Evolutionary conservation across 2,113 vertebrate genomes (phyloP).

Genomic region (Andinoacara biseriatus): DNA sequence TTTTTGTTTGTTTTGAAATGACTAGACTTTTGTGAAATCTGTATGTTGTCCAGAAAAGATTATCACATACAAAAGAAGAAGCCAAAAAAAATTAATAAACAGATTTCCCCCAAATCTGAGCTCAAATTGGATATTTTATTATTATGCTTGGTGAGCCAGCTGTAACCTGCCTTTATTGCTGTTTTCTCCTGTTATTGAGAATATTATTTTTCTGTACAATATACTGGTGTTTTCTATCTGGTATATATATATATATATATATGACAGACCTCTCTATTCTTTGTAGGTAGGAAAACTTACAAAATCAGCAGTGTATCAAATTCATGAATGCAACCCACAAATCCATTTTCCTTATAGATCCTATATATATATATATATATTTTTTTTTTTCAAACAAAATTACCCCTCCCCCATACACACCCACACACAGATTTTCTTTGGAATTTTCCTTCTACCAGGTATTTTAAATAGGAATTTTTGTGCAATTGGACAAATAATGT

Average conservation of each 20-base stretch:
- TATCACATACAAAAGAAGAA: slow-evolving; percentile 20
- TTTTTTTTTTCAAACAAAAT: background rate
- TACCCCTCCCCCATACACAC: background rate
- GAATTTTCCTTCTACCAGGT: background rate
- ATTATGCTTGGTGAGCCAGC: slow-evolving; percentile 46
- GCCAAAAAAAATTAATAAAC: slow-evolving; percentile 31
- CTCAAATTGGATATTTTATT: slow-evolving; percentile 39
- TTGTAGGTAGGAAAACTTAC: too few species aligned
- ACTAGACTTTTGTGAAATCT: slow-evolving; percentile 2
- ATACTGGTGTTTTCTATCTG: slow-evolving; percentile 1
- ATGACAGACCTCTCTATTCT: too few species aligned
- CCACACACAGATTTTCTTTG: background rate
- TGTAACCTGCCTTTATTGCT: slow-evolving; percentile 47
- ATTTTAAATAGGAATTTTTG: background rate
- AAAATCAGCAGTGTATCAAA: too few species aligned
- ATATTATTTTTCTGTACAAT: slow-evolving; percentile 4
- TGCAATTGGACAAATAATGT: background rate
- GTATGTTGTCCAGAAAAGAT: slow-evolving; percentile 40
- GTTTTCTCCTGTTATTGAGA: slow-evolving; percentile 30
- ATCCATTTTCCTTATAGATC: background rate
- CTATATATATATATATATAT: too few species aligned
- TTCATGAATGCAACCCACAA: too few species aligned
- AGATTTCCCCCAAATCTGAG: slow-evolving; percentile 37
- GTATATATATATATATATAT: background rate
- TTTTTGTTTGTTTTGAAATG: slow-evolving; percentile 31